These are phyloP conservation scores for Pantherophis guttatus DNA, from an alignment of 2,113 vertebrate genomes.

Conservation along the genomic window DNA sequence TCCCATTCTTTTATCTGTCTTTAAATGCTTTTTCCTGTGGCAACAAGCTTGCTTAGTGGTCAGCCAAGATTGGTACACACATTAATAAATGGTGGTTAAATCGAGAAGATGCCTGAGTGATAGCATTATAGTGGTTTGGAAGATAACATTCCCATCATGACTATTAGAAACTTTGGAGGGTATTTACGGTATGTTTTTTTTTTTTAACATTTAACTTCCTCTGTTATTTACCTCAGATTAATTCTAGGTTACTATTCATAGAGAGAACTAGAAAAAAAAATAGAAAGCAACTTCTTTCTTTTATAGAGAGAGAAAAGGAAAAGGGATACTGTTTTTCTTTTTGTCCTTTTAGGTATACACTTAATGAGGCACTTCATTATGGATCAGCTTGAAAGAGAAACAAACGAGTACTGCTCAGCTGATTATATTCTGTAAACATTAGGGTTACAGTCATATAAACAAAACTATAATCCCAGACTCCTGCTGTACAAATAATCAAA, in stretches of 20 bases:
- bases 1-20: neutral
- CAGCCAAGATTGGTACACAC: neutral
- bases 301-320: neutral
- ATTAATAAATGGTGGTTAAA: neutral
- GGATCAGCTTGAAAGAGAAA: neutral
- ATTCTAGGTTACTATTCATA: neutral
- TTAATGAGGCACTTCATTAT: neutral
- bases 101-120: neutral
- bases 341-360: neutral
- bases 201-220: neutral
- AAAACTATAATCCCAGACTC: neutral
- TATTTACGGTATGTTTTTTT: neutral
- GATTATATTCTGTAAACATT: neutral
- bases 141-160: neutral
- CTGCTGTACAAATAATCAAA: neutral
- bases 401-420: neutral
- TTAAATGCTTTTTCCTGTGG: neutral
- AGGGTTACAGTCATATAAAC: neutral
- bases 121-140: neutral
- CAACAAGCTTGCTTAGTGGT: neutral
- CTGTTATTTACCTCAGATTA: neutral
- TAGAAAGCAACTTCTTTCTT: neutral
- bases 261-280: neutral
- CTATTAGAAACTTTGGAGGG: neutral
- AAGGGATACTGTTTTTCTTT: neutral